phyloP scores from a whole-genome alignment of 1,140 invertebrate species.

The Bradysia coprophila region DNA sequence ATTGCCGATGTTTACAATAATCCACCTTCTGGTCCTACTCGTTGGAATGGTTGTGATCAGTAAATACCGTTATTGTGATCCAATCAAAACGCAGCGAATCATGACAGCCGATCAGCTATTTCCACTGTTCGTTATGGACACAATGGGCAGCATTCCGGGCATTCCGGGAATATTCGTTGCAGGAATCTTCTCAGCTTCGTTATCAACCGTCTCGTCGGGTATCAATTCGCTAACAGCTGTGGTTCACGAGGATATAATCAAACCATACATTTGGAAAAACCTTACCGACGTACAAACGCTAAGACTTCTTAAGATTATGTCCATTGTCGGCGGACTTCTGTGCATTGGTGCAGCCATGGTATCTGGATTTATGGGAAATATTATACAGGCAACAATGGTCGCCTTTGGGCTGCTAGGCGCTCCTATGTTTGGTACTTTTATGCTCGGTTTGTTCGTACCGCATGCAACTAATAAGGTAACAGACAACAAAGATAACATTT shows the following conservation, averaged over 20 bases:
- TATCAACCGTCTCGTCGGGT: slow-evolving; percentile 27
- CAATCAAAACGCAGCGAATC: slow-evolving; percentile 24
- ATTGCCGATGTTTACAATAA: background rate
- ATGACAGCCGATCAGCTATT: slow-evolving; percentile 25
- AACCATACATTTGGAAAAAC: too few species aligned
- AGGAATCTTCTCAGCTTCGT: slow-evolving; percentile 47
- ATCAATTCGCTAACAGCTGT: slow-evolving; percentile 34
- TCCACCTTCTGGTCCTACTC: background rate
- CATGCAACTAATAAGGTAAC: too few species aligned
- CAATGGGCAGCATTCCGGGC: slow-evolving; percentile 30
- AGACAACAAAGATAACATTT: too few species aligned
- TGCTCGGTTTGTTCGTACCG: too few species aligned
- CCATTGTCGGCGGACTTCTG: too few species aligned
- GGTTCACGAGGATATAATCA: slow-evolving; percentile 34
- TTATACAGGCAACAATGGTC: too few species aligned
- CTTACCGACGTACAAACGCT: too few species aligned
- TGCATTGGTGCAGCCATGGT: too few species aligned
- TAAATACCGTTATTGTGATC: slow-evolving; percentile 40
- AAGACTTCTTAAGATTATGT: too few species aligned
- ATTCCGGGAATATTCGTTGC: slow-evolving; percentile 48
- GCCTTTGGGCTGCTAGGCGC: too few species aligned
- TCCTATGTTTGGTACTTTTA: too few species aligned
- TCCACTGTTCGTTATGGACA: slow-evolving; percentile 39
- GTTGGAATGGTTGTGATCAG: slow-evolving; percentile 18
- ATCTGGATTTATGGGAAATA: too few species aligned